Conservation (phyloP, 1,140 invertebrate genomes). For the Stenopsyche tienmushanensis region DNA sequence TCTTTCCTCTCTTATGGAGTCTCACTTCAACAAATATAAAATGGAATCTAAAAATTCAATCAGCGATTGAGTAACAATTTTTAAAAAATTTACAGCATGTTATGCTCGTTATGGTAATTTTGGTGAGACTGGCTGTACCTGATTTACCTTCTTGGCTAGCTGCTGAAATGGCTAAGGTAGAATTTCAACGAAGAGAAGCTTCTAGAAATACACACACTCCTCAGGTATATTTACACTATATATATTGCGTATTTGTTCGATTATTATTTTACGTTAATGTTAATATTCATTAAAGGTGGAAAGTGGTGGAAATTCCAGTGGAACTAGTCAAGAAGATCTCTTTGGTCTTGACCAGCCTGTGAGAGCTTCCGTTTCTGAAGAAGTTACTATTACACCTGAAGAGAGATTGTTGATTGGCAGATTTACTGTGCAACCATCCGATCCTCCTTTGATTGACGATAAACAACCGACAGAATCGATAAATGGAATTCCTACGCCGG, state of each 20-base stretch:
- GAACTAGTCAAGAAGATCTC: slow-evolving; percentile 39
- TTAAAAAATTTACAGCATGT: slow-evolving; percentile 69
- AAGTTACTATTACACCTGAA: slow-evolving; percentile 38
- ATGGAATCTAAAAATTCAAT: neutral
- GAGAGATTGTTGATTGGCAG: slow-evolving; percentile 37
- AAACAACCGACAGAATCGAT: neutral
- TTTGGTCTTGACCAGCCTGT: slow-evolving; percentile 29
- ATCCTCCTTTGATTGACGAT: neutral
- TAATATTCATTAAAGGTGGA: slow-evolving; percentile 27
- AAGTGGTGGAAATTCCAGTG: slow-evolving; percentile 39
- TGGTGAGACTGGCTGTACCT: slow-evolving; percentile 83
- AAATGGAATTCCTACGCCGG: slow-evolving; percentile 1
- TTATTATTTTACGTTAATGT: neutral
- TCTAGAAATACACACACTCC: slow-evolving; percentile 41
- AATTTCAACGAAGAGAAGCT: slow-evolving; percentile 67
- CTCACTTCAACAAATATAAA: too few relatives aligned
- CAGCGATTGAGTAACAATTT: neutral
- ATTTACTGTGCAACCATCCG: slow-evolving; percentile 35
- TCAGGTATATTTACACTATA: slow-evolving; percentile 18
- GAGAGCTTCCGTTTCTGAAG: slow-evolving; percentile 30
- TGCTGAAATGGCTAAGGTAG: slow-evolving; percentile 83
- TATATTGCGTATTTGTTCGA: neutral
- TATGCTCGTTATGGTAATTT: slow-evolving; percentile 78
- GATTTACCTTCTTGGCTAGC: slow-evolving; percentile 91
- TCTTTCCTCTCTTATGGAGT: too few relatives aligned